Base-by-base conservation (phyloP, 2,113 vertebrate genomes). In the Sisor rabdophorus region DNA sequence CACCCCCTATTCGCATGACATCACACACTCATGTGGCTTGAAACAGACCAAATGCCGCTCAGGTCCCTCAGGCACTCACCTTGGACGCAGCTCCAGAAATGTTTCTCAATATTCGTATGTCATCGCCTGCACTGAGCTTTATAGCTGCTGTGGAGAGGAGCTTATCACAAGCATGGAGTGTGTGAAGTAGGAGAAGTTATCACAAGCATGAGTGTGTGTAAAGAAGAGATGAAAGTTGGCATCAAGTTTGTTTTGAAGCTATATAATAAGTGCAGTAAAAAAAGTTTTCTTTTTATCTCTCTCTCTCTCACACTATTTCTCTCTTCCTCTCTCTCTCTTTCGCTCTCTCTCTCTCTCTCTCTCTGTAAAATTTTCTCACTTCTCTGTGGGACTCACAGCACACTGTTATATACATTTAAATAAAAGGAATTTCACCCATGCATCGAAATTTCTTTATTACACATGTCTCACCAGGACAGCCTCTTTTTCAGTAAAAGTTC, bases 141-240 rank as follows among this genome's bases (percentile, higher is more conserved):
- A 81, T 73, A 55, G 71, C 74, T 84, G 75, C 73, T 63, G 76
- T 54, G 28, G 63, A 84, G 74, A 68, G 69, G n/a, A 32, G 20
- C 52, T 48, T 81, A 79, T 83, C 73, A 56, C 72, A 71, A 58
- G 84, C 84, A 82, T 86, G n/a, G 80, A 73, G 78, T 55, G 79
- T 79, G 81, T 81, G 75, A n/a, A n/a, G n/a, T n/a, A n/a, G n/a
- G n/a, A n/a, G n/a, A 78, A 81, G 79, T 69, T 81, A 79, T 83
- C 73, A 56, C 72, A 71, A 58, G 84, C 84, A 82, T 86, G 80
- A 73, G 78, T 55, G 79, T 79, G 81, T 81, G 75, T 78, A 63
- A 58, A 76, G 65, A 82, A 79, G 72, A 71, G 75, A 77, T 81
- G 77, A 81, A 81, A 78, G 68, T 63, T 58, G 61, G 68, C 55